These are phyloP conservation scores for Eupithecia tripunctaria DNA, from an alignment of 2,888 invertebrate genomes.

Conservation along the genomic window DNA sequence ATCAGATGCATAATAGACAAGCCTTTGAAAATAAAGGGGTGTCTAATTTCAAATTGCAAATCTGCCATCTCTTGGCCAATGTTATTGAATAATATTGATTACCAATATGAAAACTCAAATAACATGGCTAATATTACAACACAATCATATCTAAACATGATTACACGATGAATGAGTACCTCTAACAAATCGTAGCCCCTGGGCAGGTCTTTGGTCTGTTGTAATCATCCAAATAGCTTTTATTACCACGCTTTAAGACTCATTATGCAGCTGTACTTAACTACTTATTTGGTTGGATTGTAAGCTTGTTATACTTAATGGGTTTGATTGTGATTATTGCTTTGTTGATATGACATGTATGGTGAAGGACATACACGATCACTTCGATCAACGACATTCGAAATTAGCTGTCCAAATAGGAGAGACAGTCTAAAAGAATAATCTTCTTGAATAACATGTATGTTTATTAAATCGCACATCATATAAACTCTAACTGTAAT, in stretches of 20 bases:
- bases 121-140: conserved; percentile 40
- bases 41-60: neutral
- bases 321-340: conserved; percentile 35
- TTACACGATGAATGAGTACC: conserved; percentile 26
- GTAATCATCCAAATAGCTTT: conserved; percentile 30
- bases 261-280: conserved; percentile 8
- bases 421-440: neutral
- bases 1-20: neutral
- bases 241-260: conserved; percentile 26
- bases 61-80: neutral
- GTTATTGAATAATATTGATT: conserved; percentile 29
- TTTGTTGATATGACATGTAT: conserved; percentile 23
- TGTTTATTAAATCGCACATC: neutral
- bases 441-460: neutral
- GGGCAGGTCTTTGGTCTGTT: conserved; percentile 35
- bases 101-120: conserved; percentile 39
- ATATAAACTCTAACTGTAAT: too few relatives aligned
- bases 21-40: neutral
- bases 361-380: neutral
- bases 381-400: neutral
- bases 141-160: conserved; percentile 39
- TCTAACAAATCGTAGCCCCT: conserved; percentile 35
- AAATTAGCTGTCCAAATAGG: neutral
- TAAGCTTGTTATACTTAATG: conserved; percentile 31
- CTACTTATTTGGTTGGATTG: neutral